These are phyloP conservation scores for Percopsis transmontana DNA, from an alignment of 2,113 vertebrate genomes.

Conservation along the genomic window DNA sequence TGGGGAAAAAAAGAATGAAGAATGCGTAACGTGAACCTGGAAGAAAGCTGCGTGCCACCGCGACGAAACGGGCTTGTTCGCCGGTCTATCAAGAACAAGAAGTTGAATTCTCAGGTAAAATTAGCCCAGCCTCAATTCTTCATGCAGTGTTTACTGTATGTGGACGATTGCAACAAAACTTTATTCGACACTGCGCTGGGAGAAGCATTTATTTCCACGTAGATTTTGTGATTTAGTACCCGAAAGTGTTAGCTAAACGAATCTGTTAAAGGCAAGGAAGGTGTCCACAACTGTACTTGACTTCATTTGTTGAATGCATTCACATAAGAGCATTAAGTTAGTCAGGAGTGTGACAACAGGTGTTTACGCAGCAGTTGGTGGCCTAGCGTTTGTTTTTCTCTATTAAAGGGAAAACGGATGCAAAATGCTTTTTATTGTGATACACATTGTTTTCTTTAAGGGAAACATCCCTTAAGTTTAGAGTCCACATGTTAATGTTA, in stretches of 20 bases:
- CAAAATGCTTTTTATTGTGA: background rate
- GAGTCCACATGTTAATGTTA: no score
- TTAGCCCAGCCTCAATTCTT: background rate
- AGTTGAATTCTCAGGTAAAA: conserved; percentile 60
- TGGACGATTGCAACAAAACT: background rate
- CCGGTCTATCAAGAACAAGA: conserved; percentile 39
- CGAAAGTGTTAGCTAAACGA: no score
- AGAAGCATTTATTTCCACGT: no score
- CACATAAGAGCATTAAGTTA: conserved; percentile 44
- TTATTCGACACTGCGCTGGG: fast-evolving
- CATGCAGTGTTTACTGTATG: background rate
- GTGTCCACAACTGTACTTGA: conserved; percentile 57
- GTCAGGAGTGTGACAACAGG: conserved; percentile 52
- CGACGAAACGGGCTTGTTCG: conserved; percentile 37
- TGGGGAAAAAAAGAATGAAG: conserved; percentile 36
- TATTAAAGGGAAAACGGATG: background rate
- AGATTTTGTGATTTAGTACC: no score
- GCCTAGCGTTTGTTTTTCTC: background rate
- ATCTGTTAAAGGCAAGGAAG: conserved; percentile 6
- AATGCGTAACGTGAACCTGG: conserved; percentile 49
- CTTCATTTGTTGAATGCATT: conserved; percentile 43
- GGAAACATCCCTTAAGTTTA: no score
- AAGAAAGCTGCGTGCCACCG: conserved; percentile 39
- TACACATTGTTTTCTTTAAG: no score
- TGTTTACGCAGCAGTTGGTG: conserved; percentile 27